phyloP scores from a whole-genome alignment of 2,888 invertebrate genomes.

The Aporophyla nigra region DNA sequence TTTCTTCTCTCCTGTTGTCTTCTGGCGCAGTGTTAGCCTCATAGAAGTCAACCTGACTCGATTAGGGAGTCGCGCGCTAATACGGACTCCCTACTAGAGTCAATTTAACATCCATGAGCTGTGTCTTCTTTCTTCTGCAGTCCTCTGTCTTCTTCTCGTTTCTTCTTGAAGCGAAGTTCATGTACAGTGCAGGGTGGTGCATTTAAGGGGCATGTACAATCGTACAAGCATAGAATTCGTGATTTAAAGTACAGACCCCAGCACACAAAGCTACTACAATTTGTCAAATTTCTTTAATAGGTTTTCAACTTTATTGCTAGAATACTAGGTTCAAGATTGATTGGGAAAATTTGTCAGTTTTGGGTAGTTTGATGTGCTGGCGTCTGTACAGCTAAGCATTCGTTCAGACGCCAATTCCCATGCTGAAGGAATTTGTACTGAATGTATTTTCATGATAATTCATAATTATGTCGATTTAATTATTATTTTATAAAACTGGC shows the following conservation, averaged over 20 bases:
- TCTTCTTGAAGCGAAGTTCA: conserved; percentile 38
- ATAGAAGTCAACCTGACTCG: conserved; percentile 99
- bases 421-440: neutral
- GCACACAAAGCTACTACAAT: no score
- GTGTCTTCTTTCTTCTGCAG: conserved; percentile 65
- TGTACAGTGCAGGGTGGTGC: neutral
- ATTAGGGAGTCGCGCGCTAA: conserved; percentile 97
- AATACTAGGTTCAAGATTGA: no score
- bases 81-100: conserved; percentile 99
- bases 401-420: neutral
- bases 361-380: no score
- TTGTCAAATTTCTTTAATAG: no score
- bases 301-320: no score
- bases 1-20: conserved; percentile 39
- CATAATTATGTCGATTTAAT: neutral
- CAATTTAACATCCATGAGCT: conserved; percentile 98
- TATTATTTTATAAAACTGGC: neutral
- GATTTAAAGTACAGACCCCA: no score
- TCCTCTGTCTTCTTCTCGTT: conserved; percentile 64
- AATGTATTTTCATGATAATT: neutral
- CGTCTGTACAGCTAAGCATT: neutral
- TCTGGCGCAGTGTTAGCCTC: conserved; percentile 91
- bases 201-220: neutral
- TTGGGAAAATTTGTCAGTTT: no score
- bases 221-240: neutral